Evolutionary conservation across 2,888 invertebrate genomes (phyloP).

Genomic region (Sesia apiformis): DNA sequence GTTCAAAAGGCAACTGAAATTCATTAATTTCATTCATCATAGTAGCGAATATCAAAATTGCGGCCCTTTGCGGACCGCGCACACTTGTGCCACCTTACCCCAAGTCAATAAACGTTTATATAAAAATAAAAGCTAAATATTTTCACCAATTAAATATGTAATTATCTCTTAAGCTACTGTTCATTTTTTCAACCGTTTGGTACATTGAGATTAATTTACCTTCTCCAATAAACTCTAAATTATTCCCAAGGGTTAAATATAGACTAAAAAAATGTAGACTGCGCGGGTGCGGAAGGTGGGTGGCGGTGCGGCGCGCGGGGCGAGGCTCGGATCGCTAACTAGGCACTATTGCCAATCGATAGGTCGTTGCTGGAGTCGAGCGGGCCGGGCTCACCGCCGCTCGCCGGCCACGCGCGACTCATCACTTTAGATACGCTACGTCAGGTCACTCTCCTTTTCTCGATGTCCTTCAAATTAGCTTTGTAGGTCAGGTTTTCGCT

Average conservation of each 20-base stretch:
- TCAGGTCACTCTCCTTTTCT: conserved; percentile 75
- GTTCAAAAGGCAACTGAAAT: no score
- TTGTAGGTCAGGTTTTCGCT: conserved; percentile 72
- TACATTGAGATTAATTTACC: no score
- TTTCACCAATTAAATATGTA: no score
- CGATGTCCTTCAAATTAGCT: conserved; percentile 75
- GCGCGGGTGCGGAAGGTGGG: conserved; percentile 14
- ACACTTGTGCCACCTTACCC: no score
- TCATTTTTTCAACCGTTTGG: no score
- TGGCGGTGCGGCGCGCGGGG: conserved; percentile 21
- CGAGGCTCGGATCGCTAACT: conserved; percentile 56
- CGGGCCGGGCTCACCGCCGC: conserved; percentile 29
- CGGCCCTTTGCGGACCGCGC: no score
- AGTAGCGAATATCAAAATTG: no score
- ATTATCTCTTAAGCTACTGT: no score
- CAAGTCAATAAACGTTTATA: no score
- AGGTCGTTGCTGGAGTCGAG: conserved; percentile 63
- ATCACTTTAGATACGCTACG: conserved; percentile 71
- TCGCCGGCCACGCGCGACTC: conserved; percentile 64
- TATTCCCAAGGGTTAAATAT: not conserved
- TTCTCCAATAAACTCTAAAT: not conserved
- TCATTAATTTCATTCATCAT: no score
- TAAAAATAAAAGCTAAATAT: no score
- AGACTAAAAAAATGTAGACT: not conserved
- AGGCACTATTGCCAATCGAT: conserved; percentile 74